Percentiles rank a stretch among this genome's conserved stretches.
These are phyloP conservation scores for Amiota mariae DNA, from an alignment of 2,888 invertebrate species.

Conservation along the genomic window DNA sequence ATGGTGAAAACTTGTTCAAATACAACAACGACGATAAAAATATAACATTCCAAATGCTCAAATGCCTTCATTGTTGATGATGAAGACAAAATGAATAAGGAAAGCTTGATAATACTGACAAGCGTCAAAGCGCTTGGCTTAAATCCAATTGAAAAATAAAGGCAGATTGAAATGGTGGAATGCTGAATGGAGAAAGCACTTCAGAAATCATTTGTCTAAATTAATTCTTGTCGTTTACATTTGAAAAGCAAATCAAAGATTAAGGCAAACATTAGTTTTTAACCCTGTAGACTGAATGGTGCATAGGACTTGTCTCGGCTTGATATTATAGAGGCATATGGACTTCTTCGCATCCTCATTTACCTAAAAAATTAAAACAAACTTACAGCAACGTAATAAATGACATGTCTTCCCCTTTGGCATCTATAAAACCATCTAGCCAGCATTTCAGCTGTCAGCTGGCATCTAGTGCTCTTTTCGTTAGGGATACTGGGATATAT, in stretches of 20 bases:
- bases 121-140: constrained; percentile 55
- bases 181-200: constrained; percentile 49
- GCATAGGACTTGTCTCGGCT: constrained; percentile 9
- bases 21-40: constrained; percentile 26
- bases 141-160: background rate
- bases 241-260: constrained; percentile 74
- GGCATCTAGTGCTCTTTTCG: background rate
- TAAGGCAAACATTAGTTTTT: constrained; percentile 73
- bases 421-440: constrained; percentile 42
- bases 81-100: constrained; percentile 16
- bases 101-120: constrained; percentile 54
- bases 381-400: constrained; percentile 60
- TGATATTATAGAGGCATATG: background rate
- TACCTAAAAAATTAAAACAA: constrained; percentile 49
- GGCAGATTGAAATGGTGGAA: constrained; percentile 1
- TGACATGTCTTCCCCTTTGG: constrained; percentile 62
- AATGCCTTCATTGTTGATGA: constrained; percentile 45
- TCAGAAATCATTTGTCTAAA: constrained; percentile 74
- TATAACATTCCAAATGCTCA: constrained; percentile 58
- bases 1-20: background rate
- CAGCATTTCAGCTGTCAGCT: background rate
- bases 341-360: constrained; percentile 33
- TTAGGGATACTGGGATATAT: background rate
- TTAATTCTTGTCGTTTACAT: constrained; percentile 75
- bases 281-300: constrained; percentile 40